These are phyloP conservation scores for Gibbula magus DNA, from an alignment of 2,888 invertebrate genomes.

Conservation along the genomic window DNA sequence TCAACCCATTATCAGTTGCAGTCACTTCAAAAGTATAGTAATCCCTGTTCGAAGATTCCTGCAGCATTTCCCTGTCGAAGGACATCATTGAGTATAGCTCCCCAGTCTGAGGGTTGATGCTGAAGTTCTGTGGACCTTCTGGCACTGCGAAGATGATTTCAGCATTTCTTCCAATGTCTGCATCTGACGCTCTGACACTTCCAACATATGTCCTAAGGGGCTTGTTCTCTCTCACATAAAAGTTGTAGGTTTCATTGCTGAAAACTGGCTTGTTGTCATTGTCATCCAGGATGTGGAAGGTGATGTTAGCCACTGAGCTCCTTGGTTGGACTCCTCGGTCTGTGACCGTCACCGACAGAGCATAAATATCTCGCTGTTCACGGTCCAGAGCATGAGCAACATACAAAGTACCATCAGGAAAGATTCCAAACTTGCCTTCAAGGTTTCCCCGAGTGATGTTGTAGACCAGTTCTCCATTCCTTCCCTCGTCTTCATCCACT, in stretches of 20 bases:
- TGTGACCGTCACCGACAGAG: slow-evolving; percentile 87
- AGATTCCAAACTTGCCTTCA: slow-evolving; percentile 92
- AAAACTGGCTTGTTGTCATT: slow-evolving; percentile 77
- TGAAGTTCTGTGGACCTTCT: slow-evolving; percentile 82
- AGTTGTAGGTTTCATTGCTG: slow-evolving; percentile 79
- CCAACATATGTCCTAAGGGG: slow-evolving; percentile 63
- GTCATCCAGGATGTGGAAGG: slow-evolving; percentile 84
- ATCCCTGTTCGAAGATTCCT: slow-evolving; percentile 50
- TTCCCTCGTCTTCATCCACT: slow-evolving; percentile 65
- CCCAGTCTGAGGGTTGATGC: slow-evolving; percentile 94
- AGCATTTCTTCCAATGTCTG: slow-evolving; percentile 89
- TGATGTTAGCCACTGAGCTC: slow-evolving; percentile 88
- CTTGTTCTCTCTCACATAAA: slow-evolving; percentile 65
- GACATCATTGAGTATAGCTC: slow-evolving; percentile 90
- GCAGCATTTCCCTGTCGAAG: slow-evolving; percentile 70
- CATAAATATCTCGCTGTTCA: slow-evolving; percentile 93
- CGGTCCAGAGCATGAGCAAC: slow-evolving; percentile 90
- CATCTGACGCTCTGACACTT: slow-evolving; percentile 81
- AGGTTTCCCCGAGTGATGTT: slow-evolving; percentile 89
- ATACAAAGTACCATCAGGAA: slow-evolving; percentile 94
- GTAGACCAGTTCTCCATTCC: slow-evolving; percentile 67
- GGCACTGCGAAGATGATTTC: slow-evolving; percentile 91
- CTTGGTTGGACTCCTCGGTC: slow-evolving; percentile 79
- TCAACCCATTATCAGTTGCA: slow-evolving; percentile 64
- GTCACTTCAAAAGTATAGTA: slow-evolving; percentile 59